Conservation (phyloP, 1,140 invertebrate species). For the Conus betulinus region DNA sequence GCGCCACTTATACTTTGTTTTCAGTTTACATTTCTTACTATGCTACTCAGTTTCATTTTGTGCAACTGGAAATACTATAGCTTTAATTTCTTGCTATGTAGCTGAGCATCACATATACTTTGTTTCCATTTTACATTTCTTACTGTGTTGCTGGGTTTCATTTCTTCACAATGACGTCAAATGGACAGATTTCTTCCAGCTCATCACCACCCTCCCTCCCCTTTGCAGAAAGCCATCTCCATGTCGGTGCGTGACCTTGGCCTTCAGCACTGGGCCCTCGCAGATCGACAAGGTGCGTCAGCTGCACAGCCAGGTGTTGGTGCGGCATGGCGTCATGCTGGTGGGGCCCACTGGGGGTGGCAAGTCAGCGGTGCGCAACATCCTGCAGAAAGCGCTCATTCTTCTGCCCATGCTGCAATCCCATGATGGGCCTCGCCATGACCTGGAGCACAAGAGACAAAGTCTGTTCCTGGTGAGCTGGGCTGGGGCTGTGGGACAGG, state of each 20-base stretch:
- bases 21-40: no score
- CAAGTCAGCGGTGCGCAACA: constrained; percentile 70
- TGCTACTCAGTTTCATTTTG: no score
- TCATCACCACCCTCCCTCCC: no score
- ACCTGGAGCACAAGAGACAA: constrained; percentile 46
- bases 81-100: no score
- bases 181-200: no score
- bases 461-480: constrained; percentile 41
- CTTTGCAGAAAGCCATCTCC: constrained; percentile 71
- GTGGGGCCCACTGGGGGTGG: constrained; percentile 75
- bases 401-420: constrained; percentile 67
- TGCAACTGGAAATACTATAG: no score
- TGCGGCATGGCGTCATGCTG: constrained; percentile 75
- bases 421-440: constrained; percentile 46
- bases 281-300: constrained; percentile 75
- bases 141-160: no score
- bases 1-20: no score
- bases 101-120: no score
- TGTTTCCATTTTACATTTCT: no score
- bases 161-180: no score
- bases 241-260: constrained; percentile 69
- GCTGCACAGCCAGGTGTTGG: constrained; percentile 73
- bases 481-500: background rate
- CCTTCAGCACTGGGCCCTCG: constrained; percentile 70
- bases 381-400: constrained; percentile 73